Evolutionary conservation across 2,888 invertebrate genomes (phyloP), one percentile per base, ranked within the genome.

Genomic region (Sarcophaga variegata): DNA sequence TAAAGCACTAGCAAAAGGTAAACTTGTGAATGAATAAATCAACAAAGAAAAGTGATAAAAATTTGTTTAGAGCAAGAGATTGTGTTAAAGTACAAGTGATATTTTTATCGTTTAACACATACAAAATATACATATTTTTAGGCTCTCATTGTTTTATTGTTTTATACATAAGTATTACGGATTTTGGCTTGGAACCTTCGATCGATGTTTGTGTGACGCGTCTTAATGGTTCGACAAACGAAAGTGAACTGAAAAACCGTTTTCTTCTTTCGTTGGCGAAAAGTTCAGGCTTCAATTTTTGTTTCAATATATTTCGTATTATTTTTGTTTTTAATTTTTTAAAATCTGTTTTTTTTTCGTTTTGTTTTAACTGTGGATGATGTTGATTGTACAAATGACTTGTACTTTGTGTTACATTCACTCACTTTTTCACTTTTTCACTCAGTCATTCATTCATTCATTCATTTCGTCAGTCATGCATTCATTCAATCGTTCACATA

Each of bases 211-310:
- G 60, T 60, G 37, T 76, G 27, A 54, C 64, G 69, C 88, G 89
- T 89, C 91, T 90, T 89, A 88, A 90, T 90, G 83, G 87, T 83
- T 84, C 85, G 90, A 86, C 90, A 82, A 90, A 90, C 90, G 91
- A 91, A 91, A 90, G 90, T 90, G 89, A 91, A 91, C 91, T 91
- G 90, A 91, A 91, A 90, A 89, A 71, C 88, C 81, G 88, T 90
- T 91, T 90, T 90, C 90, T 90, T 90, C 88, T 90, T 90, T 87
- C 85, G 86, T 81, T 88, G 85, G 88, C 88, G 83, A 88, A 88
- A 86, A 88, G 83, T 85, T 89, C 72, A 86, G 69, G 70, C 85
- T 74, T 69, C 37, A 81, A 67, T 60, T 64, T 54, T 63, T 66
- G 60, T 63, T 75, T 75, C 75, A 75, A 62, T 64, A 22, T 49